Percentiles rank a stretch among this genome's conserved stretches.
Evolutionary conservation across 2,888 invertebrate species (phyloP).

Genomic region (Chalcosyrphus nemorum): DNA sequence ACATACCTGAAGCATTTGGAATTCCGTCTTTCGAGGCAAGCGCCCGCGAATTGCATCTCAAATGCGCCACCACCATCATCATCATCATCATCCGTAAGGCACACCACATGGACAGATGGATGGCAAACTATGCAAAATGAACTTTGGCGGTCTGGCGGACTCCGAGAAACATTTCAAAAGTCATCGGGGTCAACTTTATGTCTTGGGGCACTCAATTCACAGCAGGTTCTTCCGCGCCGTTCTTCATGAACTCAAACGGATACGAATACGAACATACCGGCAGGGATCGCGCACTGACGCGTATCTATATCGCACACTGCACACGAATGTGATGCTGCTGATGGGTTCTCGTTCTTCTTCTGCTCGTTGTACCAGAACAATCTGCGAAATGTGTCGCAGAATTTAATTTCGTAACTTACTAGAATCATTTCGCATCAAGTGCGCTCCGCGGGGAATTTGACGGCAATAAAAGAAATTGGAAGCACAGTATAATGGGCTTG

Average conservation of each 20-base stretch:
- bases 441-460: conserved; percentile 19
- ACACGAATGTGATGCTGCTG: conserved; percentile 55
- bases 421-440: conserved; percentile 42
- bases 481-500: conserved; percentile 41
- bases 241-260: conserved; percentile 61
- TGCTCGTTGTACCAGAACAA: neutral
- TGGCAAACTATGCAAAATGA: conserved; percentile 69
- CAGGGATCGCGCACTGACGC: conserved; percentile 15
- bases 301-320: conserved; percentile 66
- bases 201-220: conserved; percentile 73
- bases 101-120: conserved; percentile 68
- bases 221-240: conserved; percentile 73
- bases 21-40: conserved; percentile 67
- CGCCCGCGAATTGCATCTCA: conserved; percentile 55
- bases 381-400: conserved; percentile 69
- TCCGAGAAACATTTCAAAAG: conserved; percentile 72
- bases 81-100: conserved; percentile 18
- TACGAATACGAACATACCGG: too few species aligned
- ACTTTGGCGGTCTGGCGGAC: conserved; percentile 70
- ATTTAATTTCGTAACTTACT: conserved; percentile 57
- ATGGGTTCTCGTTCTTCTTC: conserved; percentile 17
- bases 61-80: conserved; percentile 33
- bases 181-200: conserved; percentile 72
- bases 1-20: conserved; percentile 63
- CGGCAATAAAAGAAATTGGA: conserved; percentile 40